These are phyloP conservation scores for Rhogogaster chlorosoma DNA, from an alignment of 2,888 invertebrate genomes.

Conservation along the genomic window DNA sequence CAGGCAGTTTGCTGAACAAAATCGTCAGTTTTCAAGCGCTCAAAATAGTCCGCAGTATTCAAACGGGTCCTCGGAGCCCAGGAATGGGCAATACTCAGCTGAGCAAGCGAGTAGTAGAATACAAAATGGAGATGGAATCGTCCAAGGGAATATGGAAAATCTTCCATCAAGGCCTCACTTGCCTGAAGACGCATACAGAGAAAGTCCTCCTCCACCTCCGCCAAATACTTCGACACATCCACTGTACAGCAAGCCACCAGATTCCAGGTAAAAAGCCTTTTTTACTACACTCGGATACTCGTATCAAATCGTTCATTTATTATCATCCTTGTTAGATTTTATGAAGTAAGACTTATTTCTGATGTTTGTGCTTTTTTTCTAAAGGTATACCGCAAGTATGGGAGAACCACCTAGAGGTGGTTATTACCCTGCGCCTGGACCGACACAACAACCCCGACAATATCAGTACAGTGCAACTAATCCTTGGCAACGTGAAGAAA, in stretches of 20 bases:
- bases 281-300: not conserved
- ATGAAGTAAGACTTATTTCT: not conserved
- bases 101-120: constrained; percentile 61
- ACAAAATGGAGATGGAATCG: constrained; percentile 64
- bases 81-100: constrained; percentile 65
- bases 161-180: constrained; percentile 75
- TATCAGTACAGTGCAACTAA: constrained; percentile 81
- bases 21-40: constrained; percentile 59
- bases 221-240: constrained; percentile 88
- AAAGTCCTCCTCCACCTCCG: constrained; percentile 82
- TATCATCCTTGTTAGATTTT: not conserved
- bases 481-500: constrained; percentile 97
- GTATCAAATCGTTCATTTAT: not conserved
- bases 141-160: constrained; percentile 60
- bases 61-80: constrained; percentile 62
- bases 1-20: constrained; percentile 62
- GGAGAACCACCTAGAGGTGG: constrained; percentile 88
- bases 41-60: constrained; percentile 61
- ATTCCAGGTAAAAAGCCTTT: constrained; percentile 67
- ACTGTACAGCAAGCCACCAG: constrained; percentile 78
- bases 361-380: constrained; percentile 5
- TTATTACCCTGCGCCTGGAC: constrained; percentile 81
- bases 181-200: constrained; percentile 74
- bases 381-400: constrained; percentile 85
- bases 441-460: constrained; percentile 76